Evolutionary conservation across 2,113 vertebrate species (phyloP).

Genomic region (Cavia aperea): DNA sequence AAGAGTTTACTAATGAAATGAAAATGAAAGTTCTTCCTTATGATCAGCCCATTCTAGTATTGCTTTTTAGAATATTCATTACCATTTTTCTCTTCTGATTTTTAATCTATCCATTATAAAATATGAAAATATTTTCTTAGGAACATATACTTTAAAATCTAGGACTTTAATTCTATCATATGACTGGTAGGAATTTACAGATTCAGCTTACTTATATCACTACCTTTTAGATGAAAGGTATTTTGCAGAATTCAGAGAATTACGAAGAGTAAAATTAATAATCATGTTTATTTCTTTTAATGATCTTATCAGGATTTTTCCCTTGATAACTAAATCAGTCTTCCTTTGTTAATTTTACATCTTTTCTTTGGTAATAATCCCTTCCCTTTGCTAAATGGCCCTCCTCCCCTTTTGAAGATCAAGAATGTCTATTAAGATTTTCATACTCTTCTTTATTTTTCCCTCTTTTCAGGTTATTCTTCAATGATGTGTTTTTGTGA

Average conservation of each 20-base stretch:
- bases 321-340: constrained; percentile 48
- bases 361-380: constrained; percentile 43
- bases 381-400: constrained; percentile 19
- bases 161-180: constrained; percentile 37
- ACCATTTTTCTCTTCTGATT: constrained; percentile 46
- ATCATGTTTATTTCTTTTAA: constrained; percentile 48
- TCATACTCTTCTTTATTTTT: constrained; percentile 37
- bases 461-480: constrained; percentile 47
- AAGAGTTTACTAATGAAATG: constrained; percentile 23
- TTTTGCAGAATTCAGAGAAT: constrained; percentile 17
- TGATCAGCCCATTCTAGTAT: constrained; percentile 25
- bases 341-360: constrained; percentile 54
- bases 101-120: constrained; percentile 41
- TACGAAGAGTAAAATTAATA: constrained; percentile 47
- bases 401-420: constrained; percentile 46
- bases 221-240: constrained; percentile 49
- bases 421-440: constrained; percentile 30
- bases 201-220: constrained; percentile 33
- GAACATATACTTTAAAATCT: constrained; percentile 37
- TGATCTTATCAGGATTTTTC: constrained; percentile 45
- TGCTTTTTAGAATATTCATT: constrained; percentile 35
- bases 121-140: constrained; percentile 31
- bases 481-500: constrained; percentile 53
- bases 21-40: constrained; percentile 46
- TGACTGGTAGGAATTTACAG: constrained; percentile 31